Evolutionary conservation across 2,113 vertebrate species (phyloP), one percentile per base, ranked within the genome.

Genomic region (Lota lota): DNA sequence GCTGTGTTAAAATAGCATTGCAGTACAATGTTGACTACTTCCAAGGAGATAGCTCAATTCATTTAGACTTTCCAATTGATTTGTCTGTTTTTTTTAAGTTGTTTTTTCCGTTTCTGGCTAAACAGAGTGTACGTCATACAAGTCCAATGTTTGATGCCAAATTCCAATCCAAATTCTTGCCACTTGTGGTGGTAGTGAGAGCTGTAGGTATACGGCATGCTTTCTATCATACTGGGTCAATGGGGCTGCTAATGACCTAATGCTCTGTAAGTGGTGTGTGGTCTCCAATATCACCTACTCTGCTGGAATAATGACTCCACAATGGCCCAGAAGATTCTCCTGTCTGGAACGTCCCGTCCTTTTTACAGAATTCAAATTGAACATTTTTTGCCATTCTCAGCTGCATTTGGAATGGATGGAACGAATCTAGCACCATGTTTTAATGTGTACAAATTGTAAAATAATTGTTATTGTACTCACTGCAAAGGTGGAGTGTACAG

Each of bases 361-460:
- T 8, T 14, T 89, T 93, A 91, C 91, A 93, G 88, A 88, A 92
- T 88, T 88, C 88, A 61, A 82, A 88, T 84, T 87, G 90, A 80
- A 88, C 68, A 91, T 84, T 70, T 89, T 90, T 90, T 90, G 80
- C 83, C 79, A 83, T 85, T 78, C 73, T 87, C 20, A 78, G 90
- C 87, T 91, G 88, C 93, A 93, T 93, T 92, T 92, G 83, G 92
- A 90, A 85, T 54, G 17, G 90, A 91, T 91, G 89, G 88, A 94
- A 84, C 85, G 77, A 77, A 83, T 83, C 73, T 72, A 83, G 85
- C 83, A 78, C 80, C 91, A 87, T 87, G 92, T 93, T 94, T 93
- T 93, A 94, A 94, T 94, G 92, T 98, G 95, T 98, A 97, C 93
- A 98, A 98, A 98, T 92, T 97, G 96, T 98, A 98, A 94, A 92